phyloP scores from a whole-genome alignment of 2,797 vertebrate species.

The Rachycentron canadum region DNA sequence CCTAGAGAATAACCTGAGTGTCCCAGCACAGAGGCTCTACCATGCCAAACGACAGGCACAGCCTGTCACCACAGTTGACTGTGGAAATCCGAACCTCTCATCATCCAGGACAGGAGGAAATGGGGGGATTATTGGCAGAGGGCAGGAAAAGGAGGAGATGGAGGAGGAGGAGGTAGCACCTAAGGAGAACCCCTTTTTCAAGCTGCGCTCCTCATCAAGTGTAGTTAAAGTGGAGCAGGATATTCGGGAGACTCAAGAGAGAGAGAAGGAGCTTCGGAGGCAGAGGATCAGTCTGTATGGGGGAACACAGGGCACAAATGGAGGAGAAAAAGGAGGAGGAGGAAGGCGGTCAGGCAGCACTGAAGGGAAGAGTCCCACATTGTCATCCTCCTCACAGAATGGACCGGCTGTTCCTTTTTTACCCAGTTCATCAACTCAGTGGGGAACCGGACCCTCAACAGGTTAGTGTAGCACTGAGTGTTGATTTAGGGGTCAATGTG shows the following conservation, averaged over 20 bases:
- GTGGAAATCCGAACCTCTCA: conserved; percentile 3
- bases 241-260: conserved; percentile 85
- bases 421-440: conserved; percentile 32
- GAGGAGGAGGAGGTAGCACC: conserved; percentile 40
- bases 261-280: conserved; percentile 87
- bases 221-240: conserved; percentile 86
- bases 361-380: conserved; percentile 27
- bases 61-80: conserved; percentile 41
- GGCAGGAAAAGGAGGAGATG: conserved; percentile 28
- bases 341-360: conserved; percentile 24
- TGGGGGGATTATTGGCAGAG: conserved; percentile 3
- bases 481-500: background rate
- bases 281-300: conserved; percentile 88
- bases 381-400: conserved; percentile 47
- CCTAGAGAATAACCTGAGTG: conserved; percentile 73
- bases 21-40: conserved; percentile 46
- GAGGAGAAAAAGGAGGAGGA: conserved; percentile 20
- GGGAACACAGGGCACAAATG: conserved; percentile 27
- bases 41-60: conserved; percentile 20
- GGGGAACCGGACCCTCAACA: conserved; percentile 47
- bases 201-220: conserved; percentile 80
- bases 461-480: conserved; percentile 68
- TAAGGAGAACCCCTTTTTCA: conserved; percentile 87
- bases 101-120: conserved; percentile 16
- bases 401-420: conserved; percentile 37